phyloP scores from a whole-genome alignment of 2,113 vertebrate species.

The Paedocypris sp. region DNA sequence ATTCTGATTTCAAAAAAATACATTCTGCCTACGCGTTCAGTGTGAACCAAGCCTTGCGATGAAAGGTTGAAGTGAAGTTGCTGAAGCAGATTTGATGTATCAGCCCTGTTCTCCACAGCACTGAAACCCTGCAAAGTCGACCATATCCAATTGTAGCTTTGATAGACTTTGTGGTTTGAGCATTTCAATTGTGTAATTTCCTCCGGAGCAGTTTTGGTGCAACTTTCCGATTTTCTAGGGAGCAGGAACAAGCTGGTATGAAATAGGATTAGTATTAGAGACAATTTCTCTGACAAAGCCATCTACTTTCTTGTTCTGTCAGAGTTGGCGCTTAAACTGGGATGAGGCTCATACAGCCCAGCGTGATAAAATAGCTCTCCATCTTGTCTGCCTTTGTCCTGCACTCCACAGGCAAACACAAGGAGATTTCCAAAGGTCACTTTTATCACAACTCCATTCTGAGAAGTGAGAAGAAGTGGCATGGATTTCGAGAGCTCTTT shows the following conservation, averaged over 20 bases:
- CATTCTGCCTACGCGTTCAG: too few species aligned
- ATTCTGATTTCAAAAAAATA: neutral
- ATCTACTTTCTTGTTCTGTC: conserved; percentile 33
- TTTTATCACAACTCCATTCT: conserved; percentile 22
- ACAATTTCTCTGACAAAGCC: conserved; percentile 51
- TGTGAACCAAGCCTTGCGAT: neutral
- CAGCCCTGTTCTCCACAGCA: conserved; percentile 24
- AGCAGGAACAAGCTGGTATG: conserved; percentile 50
- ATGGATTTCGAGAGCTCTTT: neutral
- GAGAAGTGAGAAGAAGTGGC: neutral
- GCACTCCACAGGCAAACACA: neutral
- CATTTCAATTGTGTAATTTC: conserved; percentile 43
- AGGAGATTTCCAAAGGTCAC: conserved; percentile 18
- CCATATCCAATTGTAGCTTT: conserved; percentile 43
- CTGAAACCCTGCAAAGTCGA: conserved; percentile 28
- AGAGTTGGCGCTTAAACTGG: conserved; percentile 26
- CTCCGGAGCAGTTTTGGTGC: conserved; percentile 29
- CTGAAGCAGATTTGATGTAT: neutral
- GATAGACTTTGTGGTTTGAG: conserved; percentile 40
- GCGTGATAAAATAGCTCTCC: conserved; percentile 32
- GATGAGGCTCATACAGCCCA: conserved; percentile 17
- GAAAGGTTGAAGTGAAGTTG: neutral
- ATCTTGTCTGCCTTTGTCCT: conserved; percentile 17
- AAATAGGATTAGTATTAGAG: conserved; percentile 56
- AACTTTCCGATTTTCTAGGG: conserved; percentile 43